Evolutionary conservation across 1,140 invertebrate genomes (phyloP).

Genomic region (Drosophila mauritiana): DNA sequence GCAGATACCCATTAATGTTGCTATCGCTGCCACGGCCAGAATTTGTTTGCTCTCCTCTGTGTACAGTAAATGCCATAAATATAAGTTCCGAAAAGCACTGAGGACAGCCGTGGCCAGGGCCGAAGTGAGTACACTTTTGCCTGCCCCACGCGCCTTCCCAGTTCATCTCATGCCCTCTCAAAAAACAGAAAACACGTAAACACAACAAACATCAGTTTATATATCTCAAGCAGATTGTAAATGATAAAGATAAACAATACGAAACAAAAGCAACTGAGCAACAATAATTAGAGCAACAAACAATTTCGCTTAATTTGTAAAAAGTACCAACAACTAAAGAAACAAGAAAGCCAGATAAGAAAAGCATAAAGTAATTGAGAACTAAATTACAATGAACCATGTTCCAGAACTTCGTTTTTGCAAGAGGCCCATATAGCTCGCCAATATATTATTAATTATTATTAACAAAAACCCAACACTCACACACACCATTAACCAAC

Average conservation of each 20-base stretch:
- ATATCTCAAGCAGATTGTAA: conserved; percentile 73
- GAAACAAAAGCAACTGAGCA: conserved; percentile 73
- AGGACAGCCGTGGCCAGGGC: conserved; percentile 1
- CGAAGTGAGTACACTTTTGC: conserved; percentile 10
- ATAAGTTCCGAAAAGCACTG: conserved; percentile 61
- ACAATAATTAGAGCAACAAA: conserved; percentile 78
- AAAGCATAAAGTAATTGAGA: conserved; percentile 46
- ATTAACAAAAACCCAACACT: conserved; percentile 56
- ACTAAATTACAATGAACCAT: conserved; percentile 61
- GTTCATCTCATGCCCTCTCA: conserved; percentile 23
- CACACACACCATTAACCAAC: conserved; percentile 70
- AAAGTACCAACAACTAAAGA: conserved; percentile 81
- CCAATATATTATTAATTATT: conserved; percentile 84
- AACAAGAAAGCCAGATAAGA: conserved; percentile 27
- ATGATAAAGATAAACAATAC: conserved; percentile 61
- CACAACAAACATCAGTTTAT: conserved; percentile 60
- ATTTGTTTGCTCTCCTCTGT: conserved; percentile 66
- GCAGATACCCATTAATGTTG: conserved; percentile 28
- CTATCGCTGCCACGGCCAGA: conserved; percentile 56
- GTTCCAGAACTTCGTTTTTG: conserved; percentile 85
- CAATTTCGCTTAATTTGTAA: conserved; percentile 79
- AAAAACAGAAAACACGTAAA: conserved; percentile 46
- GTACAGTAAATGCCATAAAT: conserved; percentile 78
- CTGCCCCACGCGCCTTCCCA: conserved; percentile 8
- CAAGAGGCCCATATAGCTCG: conserved; percentile 85